Percentiles rank a stretch among this genome's conserved stretches.
These are phyloP conservation scores for Ciconia nigra DNA, from an alignment of 2,797 vertebrate species.

Conservation along the genomic window DNA sequence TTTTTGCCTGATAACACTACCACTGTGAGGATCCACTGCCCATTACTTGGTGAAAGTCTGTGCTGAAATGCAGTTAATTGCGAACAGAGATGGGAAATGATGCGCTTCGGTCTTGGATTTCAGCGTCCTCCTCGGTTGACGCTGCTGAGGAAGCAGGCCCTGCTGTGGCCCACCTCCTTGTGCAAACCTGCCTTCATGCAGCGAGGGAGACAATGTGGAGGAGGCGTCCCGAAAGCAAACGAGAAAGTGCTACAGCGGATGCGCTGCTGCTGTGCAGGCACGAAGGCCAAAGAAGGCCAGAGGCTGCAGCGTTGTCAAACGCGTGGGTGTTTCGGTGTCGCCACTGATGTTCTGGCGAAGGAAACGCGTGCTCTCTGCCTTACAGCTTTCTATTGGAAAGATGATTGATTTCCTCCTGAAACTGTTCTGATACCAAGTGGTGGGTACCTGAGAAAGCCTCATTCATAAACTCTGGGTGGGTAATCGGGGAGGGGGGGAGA, in stretches of 20 bases:
- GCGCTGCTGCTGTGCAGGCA: not conserved
- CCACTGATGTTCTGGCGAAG: not conserved
- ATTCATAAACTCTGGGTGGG: conserved; percentile 12
- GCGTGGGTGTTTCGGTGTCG: not conserved
- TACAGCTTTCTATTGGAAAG: not conserved
- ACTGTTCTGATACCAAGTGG: not conserved
- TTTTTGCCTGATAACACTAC: not conserved
- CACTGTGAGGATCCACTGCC: not conserved
- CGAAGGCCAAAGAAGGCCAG: not conserved
- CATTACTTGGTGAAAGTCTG: not conserved
- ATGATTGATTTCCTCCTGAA: not conserved
- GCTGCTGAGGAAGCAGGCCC: not conserved
- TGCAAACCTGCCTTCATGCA: not conserved
- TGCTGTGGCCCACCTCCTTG: not conserved
- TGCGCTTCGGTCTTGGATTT: not conserved
- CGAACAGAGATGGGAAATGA: not conserved
- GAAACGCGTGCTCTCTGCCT: not conserved
- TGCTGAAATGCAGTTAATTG: not conserved
- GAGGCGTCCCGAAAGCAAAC: not conserved
- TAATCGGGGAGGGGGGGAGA: not conserved
- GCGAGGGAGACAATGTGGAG: not conserved
- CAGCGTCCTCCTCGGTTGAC: fast-evolving
- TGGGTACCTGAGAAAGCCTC: conserved; percentile 29
- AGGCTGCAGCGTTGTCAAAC: not conserved
- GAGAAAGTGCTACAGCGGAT: not conserved